Evolutionary conservation across 2,888 invertebrate genomes (phyloP).

Genomic region (Drosophila yooni): DNA sequence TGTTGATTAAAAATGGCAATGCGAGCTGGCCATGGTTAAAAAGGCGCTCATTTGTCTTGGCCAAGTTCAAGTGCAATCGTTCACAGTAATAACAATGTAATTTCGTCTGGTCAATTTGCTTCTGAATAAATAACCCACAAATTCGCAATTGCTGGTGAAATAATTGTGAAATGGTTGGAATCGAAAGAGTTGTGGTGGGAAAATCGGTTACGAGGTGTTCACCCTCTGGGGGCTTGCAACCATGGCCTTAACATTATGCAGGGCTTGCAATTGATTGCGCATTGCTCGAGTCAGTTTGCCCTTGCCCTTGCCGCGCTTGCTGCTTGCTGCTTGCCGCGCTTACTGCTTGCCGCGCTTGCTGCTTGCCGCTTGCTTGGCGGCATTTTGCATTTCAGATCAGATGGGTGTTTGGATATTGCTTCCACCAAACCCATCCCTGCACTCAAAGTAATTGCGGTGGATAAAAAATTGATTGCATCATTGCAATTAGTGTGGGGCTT

Average conservation of each 20-base stretch:
- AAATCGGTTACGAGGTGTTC: background rate
- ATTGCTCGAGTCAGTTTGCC: background rate
- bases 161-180: background rate
- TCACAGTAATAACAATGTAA: background rate
- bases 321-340: background rate
- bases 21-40: background rate
- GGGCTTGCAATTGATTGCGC: background rate
- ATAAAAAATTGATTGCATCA: conserved; percentile 30
- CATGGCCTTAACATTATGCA: background rate
- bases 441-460: conserved; percentile 49
- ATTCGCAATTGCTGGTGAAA: background rate
- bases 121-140: background rate
- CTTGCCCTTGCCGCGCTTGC: background rate
- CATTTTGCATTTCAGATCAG: conserved; percentile 7
- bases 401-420: background rate
- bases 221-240: background rate
- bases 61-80: background rate
- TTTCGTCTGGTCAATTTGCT: background rate
- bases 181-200: background rate
- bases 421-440: background rate
- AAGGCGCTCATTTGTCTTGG: background rate
- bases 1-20: background rate
- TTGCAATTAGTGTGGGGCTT: conserved; percentile 17
- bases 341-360: background rate
- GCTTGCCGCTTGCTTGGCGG: background rate